Conservation (phyloP, 2,113 vertebrate genomes). For the Protobothrops mucrosquamatus region DNA sequence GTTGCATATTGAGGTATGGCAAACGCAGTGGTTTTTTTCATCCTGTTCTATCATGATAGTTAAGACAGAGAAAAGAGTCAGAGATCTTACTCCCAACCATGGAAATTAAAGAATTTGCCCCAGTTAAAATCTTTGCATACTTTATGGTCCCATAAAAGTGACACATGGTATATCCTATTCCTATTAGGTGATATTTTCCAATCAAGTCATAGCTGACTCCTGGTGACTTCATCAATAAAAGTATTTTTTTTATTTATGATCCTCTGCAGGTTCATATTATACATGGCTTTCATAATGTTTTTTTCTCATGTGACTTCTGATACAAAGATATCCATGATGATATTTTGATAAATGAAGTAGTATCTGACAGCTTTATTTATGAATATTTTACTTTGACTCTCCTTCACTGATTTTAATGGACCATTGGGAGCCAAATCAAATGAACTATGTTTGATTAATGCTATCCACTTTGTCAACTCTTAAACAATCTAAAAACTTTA, state of each 20-base stretch:
- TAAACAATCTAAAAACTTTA: not conserved
- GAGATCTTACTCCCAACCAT: not conserved
- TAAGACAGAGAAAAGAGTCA: not conserved
- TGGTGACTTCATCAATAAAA: not conserved
- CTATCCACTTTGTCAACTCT: not conserved
- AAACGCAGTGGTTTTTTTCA: not conserved
- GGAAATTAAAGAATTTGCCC: not conserved
- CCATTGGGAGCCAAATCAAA: not conserved
- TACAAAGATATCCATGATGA: not conserved
- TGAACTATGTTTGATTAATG: not conserved
- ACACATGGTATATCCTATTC: not conserved
- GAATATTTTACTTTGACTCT: not conserved
- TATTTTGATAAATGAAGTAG: not conserved
- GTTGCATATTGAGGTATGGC: not conserved
- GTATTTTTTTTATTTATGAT: not conserved
- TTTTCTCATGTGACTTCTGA: not conserved
- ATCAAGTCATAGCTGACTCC: not conserved
- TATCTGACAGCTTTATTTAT: not conserved
- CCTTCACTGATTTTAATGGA: not conserved
- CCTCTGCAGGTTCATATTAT: not conserved
- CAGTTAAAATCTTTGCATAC: not conserved
- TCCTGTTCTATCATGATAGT: not conserved
- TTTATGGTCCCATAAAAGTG: not conserved
- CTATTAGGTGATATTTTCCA: not conserved
- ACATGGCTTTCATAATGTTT: not conserved